phyloP scores from a whole-genome alignment of 1,140 invertebrate species.

The Tribolium castaneum region DNA sequence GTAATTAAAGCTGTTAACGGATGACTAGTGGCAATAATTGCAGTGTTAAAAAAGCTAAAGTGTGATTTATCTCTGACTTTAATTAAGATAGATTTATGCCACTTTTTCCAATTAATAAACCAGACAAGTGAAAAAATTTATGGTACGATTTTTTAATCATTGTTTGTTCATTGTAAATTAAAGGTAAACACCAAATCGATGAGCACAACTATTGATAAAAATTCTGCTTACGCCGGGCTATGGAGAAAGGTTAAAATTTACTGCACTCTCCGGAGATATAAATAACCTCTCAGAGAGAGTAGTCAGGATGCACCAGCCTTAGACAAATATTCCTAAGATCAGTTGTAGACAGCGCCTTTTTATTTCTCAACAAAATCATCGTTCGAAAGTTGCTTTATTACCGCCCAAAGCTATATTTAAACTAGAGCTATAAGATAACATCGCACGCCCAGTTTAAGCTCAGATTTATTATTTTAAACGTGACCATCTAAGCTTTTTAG shows the following conservation, averaged over 20 bases:
- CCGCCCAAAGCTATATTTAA: not conserved
- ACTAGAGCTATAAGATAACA: not conserved
- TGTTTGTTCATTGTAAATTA: not conserved
- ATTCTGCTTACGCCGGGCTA: not conserved
- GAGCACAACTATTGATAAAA: not conserved
- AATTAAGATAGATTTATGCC: no score
- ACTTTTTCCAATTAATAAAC: no score
- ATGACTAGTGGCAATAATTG: no score
- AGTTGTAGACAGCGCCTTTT: no score
- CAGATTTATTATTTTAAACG: not conserved
- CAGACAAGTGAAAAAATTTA: no score
- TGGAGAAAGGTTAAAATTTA: conserved; percentile 1
- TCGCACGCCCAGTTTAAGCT: not conserved
- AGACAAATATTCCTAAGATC: not conserved
- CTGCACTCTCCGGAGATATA: not conserved
- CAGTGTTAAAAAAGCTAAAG: no score
- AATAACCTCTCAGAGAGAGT: not conserved
- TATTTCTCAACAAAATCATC: no score
- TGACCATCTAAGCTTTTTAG: not conserved
- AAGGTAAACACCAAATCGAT: not conserved
- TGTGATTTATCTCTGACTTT: no score
- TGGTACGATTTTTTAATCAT: no score
- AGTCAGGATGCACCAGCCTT: not conserved
- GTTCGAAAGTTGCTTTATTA: not conserved
- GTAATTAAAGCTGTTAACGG: no score